Conservation (phyloP, 2,888 invertebrate species). For the Norana najaformis region DNA sequence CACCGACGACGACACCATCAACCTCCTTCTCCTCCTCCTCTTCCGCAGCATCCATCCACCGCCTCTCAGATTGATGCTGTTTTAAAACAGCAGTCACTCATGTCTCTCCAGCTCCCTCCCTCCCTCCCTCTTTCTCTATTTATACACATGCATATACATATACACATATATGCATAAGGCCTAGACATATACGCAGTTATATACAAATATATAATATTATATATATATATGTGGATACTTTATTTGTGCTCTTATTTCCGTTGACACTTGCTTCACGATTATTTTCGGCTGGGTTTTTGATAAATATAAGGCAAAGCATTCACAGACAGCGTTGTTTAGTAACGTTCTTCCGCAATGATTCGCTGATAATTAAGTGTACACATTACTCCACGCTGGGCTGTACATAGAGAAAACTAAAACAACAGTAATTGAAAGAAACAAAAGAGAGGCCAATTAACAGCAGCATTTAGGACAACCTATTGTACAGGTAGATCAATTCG, state of each 20-base stretch:
- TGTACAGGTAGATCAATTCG: too few species aligned
- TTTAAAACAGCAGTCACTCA: not conserved
- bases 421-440: too few species aligned
- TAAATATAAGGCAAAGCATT: not conserved
- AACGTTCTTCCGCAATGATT: not conserved
- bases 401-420: too few species aligned
- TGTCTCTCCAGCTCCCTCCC: not conserved
- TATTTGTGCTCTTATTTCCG: not conserved
- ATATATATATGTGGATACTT: not conserved
- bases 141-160: not conserved
- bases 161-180: not conserved
- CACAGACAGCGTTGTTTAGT: too few species aligned
- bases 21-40: not conserved
- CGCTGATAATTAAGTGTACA: not conserved
- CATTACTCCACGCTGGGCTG: too few species aligned
- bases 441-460: too few species aligned
- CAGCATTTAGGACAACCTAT: too few species aligned
- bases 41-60: not conserved
- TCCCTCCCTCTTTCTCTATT: not conserved
- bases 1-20: conserved; percentile 3
- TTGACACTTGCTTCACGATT: not conserved
- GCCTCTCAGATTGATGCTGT: conserved; percentile 7
- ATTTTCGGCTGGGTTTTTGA: not conserved
- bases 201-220: too few species aligned
- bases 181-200: too few species aligned